A percentile compares a stretch with the other conserved stretches of the same genome.
These are phyloP conservation scores for Tinamus major DNA, from an alignment of 2,797 vertebrate species.

Conservation along the genomic window DNA sequence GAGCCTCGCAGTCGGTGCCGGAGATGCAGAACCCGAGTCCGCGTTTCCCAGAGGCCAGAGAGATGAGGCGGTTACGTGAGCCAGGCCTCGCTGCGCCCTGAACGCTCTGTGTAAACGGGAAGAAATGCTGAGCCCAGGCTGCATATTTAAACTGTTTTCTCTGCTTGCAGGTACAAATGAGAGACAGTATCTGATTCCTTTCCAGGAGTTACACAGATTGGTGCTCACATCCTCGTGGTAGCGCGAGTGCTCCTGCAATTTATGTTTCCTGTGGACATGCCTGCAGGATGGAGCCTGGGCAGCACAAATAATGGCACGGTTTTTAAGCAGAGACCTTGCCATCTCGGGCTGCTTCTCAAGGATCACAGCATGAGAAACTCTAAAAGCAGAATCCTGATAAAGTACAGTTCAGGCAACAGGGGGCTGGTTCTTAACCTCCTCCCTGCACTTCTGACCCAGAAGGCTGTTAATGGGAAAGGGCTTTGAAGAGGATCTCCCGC, in stretches of 20 bases:
- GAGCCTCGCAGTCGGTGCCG: not conserved
- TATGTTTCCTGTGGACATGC: not conserved
- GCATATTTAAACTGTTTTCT: not conserved
- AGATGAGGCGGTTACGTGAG: not conserved
- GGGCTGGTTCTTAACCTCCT: constrained; percentile 24
- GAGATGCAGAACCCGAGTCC: not conserved
- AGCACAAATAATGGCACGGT: not conserved
- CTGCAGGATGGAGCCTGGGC: not conserved
- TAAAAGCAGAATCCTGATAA: not conserved
- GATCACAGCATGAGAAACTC: constrained; percentile 16
- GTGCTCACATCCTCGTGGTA: not conserved
- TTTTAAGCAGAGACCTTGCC: constrained; percentile 25
- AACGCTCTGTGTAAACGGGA: not conserved
- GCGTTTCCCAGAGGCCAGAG: not conserved
- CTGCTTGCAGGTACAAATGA: not conserved
- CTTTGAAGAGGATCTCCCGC: constrained; percentile 33
- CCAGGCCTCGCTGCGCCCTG: not conserved
- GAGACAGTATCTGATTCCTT: not conserved
- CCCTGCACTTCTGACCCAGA: constrained; percentile 17
- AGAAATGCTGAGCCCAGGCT: not conserved
- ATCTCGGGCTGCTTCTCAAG: not conserved
- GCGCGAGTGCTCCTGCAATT: not conserved
- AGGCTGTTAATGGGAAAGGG: not conserved
- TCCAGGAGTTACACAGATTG: not conserved
- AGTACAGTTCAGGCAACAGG: not conserved